Base-by-base conservation (phyloP, 2,888 invertebrate species). In the Mechanitis messenoides region DNA sequence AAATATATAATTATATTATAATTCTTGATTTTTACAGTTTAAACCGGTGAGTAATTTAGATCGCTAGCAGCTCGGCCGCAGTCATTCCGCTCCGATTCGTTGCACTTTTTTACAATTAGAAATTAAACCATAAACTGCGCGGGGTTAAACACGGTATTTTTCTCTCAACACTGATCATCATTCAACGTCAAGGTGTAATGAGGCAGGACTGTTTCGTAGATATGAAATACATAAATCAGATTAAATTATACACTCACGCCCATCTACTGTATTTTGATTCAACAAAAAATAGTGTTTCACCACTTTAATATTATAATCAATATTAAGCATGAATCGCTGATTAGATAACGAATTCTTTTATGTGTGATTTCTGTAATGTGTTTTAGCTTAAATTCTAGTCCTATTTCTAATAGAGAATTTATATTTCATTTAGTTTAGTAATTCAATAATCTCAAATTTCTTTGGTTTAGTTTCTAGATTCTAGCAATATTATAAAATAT, bases 151-250 rank as follows among this genome's bases (percentile, higher is more conserved):
- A 78, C 75, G 70, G 78, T 77, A 81, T 83, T 84, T 84, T 86
- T 83, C 83, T 81, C 74, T 72, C 73, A 71, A 71, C 71, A 70
- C 69, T 75, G 79, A 78, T 80, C 82, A 86, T 87, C 83, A 80
- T 79, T 86, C 87, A 87, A 86, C 75, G 86, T 86, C 87, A 83
- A 75, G 68, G 74, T 76, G 78, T 86, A 85, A 87, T 85, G 85
- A 87, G 84, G 77, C 79, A 79, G 79, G 71, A 68, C 72, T 70
- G 78, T 75, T 78, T 72, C 74, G 76, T 74, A 71, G 71, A 78
- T 72, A 75, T 74, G 78, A 76, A 72, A 74, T 74, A 77, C 80
- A 83, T 84, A 84, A 82, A 83, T 83, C 81, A 81, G 74, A 71
- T 74, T 72, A 75, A 83, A 83, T 82, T 83, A 84, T 83, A 83